Conservation (phyloP, 2,797 vertebrate species). For the Carduelis carduelis region DNA sequence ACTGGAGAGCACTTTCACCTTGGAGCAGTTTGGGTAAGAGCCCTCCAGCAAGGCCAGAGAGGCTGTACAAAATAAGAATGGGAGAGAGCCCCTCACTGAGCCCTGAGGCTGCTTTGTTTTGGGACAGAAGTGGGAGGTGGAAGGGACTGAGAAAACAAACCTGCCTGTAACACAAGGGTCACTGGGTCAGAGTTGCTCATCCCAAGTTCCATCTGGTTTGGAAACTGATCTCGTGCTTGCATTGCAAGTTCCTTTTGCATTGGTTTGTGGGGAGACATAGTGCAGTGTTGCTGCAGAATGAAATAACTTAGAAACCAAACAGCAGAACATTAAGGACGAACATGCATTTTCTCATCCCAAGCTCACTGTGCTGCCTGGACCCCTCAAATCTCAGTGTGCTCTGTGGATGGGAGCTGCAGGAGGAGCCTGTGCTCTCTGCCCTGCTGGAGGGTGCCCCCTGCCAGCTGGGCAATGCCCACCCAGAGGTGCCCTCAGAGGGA, state of each 20-base stretch:
- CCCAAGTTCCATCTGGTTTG: neutral
- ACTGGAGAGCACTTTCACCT: neutral
- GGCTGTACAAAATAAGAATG: neutral
- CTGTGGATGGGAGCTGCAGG: neutral
- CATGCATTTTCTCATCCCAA: neutral
- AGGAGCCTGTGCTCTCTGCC: neutral
- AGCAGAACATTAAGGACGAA: neutral
- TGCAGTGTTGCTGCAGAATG: neutral
- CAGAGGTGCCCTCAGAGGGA: neutral
- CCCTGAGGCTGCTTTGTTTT: neutral
- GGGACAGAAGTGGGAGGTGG: neutral
- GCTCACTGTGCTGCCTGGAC: neutral
- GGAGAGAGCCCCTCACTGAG: neutral
- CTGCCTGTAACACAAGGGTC: neutral
- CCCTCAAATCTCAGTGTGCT: neutral
- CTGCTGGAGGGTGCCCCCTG: neutral
- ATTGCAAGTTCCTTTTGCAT: neutral
- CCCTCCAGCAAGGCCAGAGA: neutral
- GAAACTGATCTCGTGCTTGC: neutral
- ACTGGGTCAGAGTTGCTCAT: neutral
- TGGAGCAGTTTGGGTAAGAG: neutral
- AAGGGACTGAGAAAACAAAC: neutral
- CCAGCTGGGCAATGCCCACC: neutral
- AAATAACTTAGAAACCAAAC: neutral
- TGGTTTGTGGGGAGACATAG: neutral